phyloP scores from a whole-genome alignment of 2,888 invertebrate genomes.

The Acleris literana region DNA sequence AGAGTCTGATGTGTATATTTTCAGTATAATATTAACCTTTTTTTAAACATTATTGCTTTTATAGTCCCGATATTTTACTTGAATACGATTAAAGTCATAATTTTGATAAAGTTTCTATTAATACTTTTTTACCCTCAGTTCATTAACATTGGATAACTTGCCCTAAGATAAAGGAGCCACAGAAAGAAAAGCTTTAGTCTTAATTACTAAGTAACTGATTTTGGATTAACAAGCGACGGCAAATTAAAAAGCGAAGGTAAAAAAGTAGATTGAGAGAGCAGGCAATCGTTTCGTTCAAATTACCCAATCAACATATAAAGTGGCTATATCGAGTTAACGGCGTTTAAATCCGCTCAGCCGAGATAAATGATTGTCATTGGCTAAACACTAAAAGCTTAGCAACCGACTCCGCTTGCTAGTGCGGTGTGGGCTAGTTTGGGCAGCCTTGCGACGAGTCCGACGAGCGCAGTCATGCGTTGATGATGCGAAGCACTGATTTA shows the following conservation, averaged over 20 bases:
- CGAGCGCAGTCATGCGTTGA: conserved; percentile 38
- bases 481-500: conserved; percentile 37
- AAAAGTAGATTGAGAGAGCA: conserved; percentile 21
- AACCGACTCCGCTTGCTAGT: conserved; percentile 50
- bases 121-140: too few relatives aligned
- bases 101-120: too few relatives aligned
- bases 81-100: too few relatives aligned
- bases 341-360: conserved; percentile 59
- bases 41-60: too few relatives aligned
- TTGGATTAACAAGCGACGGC: conserved; percentile 4
- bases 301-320: conserved; percentile 75
- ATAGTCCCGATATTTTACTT: too few relatives aligned
- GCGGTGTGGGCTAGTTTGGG: conserved; percentile 46
- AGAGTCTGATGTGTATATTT: too few relatives aligned
- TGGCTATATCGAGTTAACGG: conserved; percentile 60
- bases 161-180: too few relatives aligned
- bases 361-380: conserved; percentile 67
- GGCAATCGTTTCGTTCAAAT: conserved; percentile 62
- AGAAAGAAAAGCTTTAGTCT: too few relatives aligned
- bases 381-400: conserved; percentile 57
- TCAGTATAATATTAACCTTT: too few relatives aligned
- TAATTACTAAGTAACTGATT: not conserved
- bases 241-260: conserved; percentile 23
- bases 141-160: too few relatives aligned
- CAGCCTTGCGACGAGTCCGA: conserved; percentile 36